These are phyloP conservation scores for Aleiodes leptofemur DNA, from an alignment of 2,888 invertebrate species.

Conservation along the genomic window DNA sequence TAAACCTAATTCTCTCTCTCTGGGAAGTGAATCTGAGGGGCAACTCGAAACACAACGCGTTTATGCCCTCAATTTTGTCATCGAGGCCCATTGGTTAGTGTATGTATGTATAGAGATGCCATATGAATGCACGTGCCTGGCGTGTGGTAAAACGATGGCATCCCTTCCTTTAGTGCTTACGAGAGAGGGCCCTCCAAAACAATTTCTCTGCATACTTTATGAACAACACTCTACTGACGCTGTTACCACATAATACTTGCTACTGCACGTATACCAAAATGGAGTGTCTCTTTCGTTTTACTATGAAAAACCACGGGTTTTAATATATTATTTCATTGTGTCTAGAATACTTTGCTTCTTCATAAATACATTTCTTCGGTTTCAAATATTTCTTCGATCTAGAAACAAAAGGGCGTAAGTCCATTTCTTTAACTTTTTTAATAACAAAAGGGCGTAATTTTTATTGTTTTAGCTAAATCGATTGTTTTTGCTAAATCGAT, in stretches of 20 bases:
- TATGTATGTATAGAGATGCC: conserved; percentile 21
- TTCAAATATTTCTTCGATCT: too few relatives aligned
- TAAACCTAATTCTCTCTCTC: conserved; percentile 7
- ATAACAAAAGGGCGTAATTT: too few relatives aligned
- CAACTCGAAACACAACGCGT: conserved; percentile 33
- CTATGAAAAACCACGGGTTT: conserved; percentile 29
- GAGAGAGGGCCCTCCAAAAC: conserved; percentile 52
- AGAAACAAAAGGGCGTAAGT: too few relatives aligned
- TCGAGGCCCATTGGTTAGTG: conserved; percentile 20
- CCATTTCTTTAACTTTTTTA: too few relatives aligned
- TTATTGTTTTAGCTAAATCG: too few relatives aligned
- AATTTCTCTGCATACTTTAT: conserved; percentile 62
- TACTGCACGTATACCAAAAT: conserved; percentile 12
- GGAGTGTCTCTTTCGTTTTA: conserved; percentile 33
- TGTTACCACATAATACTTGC: conserved; percentile 45
- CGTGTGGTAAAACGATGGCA: conserved; percentile 55
- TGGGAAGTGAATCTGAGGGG: conserved; percentile 8
- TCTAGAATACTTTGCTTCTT: not conserved
- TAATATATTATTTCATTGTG: conserved; percentile 18
- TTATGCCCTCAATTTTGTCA: conserved; percentile 52
- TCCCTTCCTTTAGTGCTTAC: conserved; percentile 55
- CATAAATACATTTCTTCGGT: too few relatives aligned
- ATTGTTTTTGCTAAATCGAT: not conserved
- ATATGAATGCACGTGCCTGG: conserved; percentile 52
- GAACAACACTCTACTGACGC: conserved; percentile 51